Percentiles rank a stretch among this genome's conserved stretches.
Evolutionary conservation across 2,888 invertebrate genomes (phyloP).

Genomic region (Steinernema hermaphroditum): DNA sequence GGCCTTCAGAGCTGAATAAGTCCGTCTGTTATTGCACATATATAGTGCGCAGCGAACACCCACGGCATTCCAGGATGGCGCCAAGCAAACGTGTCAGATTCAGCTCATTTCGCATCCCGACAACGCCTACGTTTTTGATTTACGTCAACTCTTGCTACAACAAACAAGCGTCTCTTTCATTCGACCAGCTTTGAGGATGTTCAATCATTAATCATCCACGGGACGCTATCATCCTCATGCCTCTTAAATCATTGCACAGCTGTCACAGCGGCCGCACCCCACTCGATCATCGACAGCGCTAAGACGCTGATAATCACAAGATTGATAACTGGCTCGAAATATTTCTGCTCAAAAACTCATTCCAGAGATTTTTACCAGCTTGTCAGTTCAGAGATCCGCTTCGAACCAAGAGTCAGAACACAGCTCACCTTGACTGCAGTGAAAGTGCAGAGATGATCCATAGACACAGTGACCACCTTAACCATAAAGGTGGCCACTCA

Average conservation of each 20-base stretch:
- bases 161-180: too few relatives aligned
- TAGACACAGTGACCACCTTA: not conserved
- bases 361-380: not conserved
- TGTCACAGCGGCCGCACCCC: not conserved
- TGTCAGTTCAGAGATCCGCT: not conserved
- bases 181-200: too few relatives aligned
- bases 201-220: too few relatives aligned
- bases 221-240: too few relatives aligned
- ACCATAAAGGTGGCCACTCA: not conserved
- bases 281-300: not conserved
- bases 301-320: not conserved
- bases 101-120: too few relatives aligned
- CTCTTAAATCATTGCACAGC: not conserved
- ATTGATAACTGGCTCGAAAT: not conserved
- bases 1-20: too few relatives aligned
- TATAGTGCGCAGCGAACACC: too few relatives aligned
- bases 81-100: too few relatives aligned
- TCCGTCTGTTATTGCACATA: too few relatives aligned
- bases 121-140: too few relatives aligned
- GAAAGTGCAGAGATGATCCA: not conserved
- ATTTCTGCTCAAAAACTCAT: not conserved
- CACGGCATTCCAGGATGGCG: too few relatives aligned
- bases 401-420: not conserved
- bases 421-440: conserved; percentile 1
- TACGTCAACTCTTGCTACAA: too few relatives aligned